These are phyloP conservation scores for Acanthisitta chloris DNA, from an alignment of 2,113 vertebrate species.

Conservation along the genomic window DNA sequence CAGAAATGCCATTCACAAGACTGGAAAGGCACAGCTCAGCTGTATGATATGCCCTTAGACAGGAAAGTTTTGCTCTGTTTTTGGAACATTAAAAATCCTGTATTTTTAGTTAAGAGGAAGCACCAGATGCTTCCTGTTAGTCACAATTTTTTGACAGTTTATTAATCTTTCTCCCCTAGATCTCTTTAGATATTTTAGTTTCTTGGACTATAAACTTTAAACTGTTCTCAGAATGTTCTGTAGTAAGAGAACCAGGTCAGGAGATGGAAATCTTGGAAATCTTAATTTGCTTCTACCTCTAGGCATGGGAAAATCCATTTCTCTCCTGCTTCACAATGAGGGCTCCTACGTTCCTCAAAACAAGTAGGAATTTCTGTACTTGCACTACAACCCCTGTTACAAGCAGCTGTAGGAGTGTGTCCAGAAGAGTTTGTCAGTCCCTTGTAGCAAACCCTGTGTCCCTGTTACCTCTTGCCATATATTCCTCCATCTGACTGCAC, in stretches of 20 bases:
- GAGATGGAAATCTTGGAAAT: background rate
- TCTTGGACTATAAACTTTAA: background rate
- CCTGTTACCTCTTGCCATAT: background rate
- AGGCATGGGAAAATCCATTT: background rate
- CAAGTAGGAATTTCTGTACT: background rate
- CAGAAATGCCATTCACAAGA: background rate
- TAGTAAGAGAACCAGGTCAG: background rate
- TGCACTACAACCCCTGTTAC: fast-evolving
- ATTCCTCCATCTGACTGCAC: background rate
- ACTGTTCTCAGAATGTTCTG: background rate
- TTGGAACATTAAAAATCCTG: conserved; percentile 51
- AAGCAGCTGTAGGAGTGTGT: background rate
- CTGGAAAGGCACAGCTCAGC: background rate
- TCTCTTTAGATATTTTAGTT: conserved; percentile 15
- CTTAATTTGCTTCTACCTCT: background rate
- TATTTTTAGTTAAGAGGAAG: conserved; percentile 66
- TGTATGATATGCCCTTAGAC: background rate
- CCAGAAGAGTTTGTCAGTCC: background rate
- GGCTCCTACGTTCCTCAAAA: background rate
- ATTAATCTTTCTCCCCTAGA: conserved; percentile 40
- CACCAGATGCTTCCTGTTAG: conserved; percentile 73
- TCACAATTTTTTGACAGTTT: conserved; percentile 56
- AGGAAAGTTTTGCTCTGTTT: conserved; percentile 36
- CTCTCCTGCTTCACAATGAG: background rate
- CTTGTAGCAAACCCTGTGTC: background rate